These are phyloP conservation scores for Craseonycteris thonglongyai DNA, from an alignment of 2,113 vertebrate genomes.

Conservation along the genomic window DNA sequence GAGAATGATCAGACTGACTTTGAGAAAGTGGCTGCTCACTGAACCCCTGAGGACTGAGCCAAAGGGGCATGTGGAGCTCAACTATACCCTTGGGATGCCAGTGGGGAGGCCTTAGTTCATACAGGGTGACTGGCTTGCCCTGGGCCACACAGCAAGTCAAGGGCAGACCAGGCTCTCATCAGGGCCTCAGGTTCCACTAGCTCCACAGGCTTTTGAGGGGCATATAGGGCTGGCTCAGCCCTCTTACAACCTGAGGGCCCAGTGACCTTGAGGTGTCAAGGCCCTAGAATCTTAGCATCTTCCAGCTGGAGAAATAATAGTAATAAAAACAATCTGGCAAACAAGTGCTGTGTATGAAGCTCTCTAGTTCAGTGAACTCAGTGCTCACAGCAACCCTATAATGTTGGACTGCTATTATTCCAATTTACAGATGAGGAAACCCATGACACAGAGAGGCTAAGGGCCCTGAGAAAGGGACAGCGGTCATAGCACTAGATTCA, in stretches of 20 bases:
- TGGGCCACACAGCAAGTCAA: neutral
- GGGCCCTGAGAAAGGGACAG: neutral
- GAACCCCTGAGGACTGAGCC: neutral
- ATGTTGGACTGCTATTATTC: neutral
- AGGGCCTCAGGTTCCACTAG: neutral
- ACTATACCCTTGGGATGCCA: neutral
- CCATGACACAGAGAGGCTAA: neutral
- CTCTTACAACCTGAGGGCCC: neutral
- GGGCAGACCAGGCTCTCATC: neutral
- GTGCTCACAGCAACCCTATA: neutral
- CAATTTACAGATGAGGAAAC: neutral
- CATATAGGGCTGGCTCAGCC: neutral
- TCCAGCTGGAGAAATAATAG: neutral
- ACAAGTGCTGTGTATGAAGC: neutral
- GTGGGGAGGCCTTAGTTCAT: neutral
- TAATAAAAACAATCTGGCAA: neutral
- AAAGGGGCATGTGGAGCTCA: neutral
- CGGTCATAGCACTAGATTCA: neutral
- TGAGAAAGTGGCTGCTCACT: neutral
- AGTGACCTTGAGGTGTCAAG: neutral
- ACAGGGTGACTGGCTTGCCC: neutral
- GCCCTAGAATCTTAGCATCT: neutral
- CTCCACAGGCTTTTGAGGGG: neutral
- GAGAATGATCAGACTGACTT: neutral
- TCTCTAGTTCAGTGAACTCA: neutral